Percentiles rank a stretch among this genome's conserved stretches.
These are phyloP conservation scores for Atta texana DNA, from an alignment of 1,140 invertebrate species.

Conservation along the genomic window DNA sequence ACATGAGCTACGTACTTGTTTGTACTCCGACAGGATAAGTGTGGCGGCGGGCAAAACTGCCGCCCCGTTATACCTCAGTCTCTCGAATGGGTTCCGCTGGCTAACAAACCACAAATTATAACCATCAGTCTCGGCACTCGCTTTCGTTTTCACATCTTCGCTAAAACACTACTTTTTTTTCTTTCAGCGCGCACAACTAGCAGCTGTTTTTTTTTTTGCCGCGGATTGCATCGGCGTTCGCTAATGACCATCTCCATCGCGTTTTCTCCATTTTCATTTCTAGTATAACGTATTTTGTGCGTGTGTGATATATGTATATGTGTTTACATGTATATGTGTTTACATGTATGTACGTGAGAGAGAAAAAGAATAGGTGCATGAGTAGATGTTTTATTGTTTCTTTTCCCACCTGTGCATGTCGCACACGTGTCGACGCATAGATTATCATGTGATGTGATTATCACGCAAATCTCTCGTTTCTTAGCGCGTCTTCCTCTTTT, in stretches of 20 bases:
- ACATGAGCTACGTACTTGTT: constrained; percentile 89
- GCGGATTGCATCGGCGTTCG: constrained; percentile 61
- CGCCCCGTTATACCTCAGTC: constrained; percentile 88
- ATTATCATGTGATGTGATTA: neutral
- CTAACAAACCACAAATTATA: constrained; percentile 88
- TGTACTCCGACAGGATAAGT: constrained; percentile 88
- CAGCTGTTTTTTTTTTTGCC: constrained; percentile 48
- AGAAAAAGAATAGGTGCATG: neutral
- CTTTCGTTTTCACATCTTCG: constrained; percentile 61
- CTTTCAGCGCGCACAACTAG: constrained; percentile 40
- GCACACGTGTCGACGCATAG: constrained; percentile 21
- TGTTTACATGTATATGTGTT: neutral
- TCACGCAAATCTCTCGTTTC: constrained; percentile 26
- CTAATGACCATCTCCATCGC: constrained; percentile 33
- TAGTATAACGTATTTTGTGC: neutral
- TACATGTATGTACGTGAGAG: neutral
- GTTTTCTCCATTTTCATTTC: constrained; percentile 36
- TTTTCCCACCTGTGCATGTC: neutral
- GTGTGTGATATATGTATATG: neutral
- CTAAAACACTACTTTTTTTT: constrained; percentile 59
- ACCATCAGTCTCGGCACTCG: constrained; percentile 83
- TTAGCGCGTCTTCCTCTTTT: constrained; percentile 12
- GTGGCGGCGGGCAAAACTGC: constrained; percentile 85
- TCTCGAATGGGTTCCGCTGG: constrained; percentile 91
- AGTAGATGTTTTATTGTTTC: neutral